Base-by-base conservation (phyloP, 2,888 invertebrate species). In the Iselma pallidipennis region DNA sequence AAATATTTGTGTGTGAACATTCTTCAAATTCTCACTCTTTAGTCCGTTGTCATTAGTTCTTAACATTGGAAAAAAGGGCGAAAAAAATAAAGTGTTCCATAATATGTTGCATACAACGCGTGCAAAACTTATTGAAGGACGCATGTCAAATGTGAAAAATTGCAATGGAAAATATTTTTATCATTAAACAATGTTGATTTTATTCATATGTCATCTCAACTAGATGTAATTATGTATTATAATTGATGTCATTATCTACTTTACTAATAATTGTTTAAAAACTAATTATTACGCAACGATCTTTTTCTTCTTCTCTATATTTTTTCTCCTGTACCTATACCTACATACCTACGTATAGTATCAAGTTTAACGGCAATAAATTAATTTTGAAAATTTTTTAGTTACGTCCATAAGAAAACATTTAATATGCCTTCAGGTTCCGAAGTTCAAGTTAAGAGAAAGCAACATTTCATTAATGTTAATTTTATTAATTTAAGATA, bases 1-100 rank as follows among this genome's bases (percentile, higher is more conserved):
- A 76, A 76, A 76, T 76, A 76, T 76, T 76, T 76, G 74, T 72
- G 4, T 19, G 70, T 70, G 70, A 71, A 68, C 73, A 75, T 76
- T 74, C 74, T 66, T 64, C 57, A 71, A 65, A 75, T 75, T 72
- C 74, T 67, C 69, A 60, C 19, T 66, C 67, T 72, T 72, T 16
- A 37, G 37, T 2, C 37, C 16, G 37, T 37, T 37, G 37, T 61
- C 61, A 16, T 37, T 37, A 37, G 16, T 37, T 37, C 33, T 31
- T 31, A n/a, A n/a, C n/a, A n/a, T n/a, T n/a, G n/a, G n/a, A n/a
- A n/a, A n/a, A n/a, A n/a, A n/a, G n/a, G n/a, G n/a, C n/a, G n/a
- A n/a, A n/a, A n/a, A n/a, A n/a, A n/a, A n/a, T n/a, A n/a, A n/a
- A n/a, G n/a, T n/a, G n/a, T n/a, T n/a, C n/a, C n/a, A n/a, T n/a